Evolutionary conservation across 2,113 vertebrate species (phyloP), one percentile per base, ranked within the genome.

Genomic region (Macaca fascicularis): DNA sequence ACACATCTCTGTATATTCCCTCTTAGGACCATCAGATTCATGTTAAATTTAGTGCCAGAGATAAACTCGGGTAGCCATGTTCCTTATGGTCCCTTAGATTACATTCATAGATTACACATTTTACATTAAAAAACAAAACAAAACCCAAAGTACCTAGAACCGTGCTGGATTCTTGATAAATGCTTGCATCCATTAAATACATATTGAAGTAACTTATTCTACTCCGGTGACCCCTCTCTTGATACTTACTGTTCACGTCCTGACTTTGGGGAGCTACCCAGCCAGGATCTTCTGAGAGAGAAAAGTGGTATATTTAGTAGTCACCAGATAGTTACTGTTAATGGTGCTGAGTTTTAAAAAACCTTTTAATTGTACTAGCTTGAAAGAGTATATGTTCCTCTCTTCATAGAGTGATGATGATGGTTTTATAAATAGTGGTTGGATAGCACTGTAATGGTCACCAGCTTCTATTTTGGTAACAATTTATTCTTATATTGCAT

Each of bases 401-500:
- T 96, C 83, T 95, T 59, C 40, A 20, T 87, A 76, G 52, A 32
- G n/a, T 23, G 27, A n/a, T 82, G 91, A 72, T 55, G 69, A 90
- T 96, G 90, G 92, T 97, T 97, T 97, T 97, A 89, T 50, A 95
- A 98, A 70, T 90, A 90, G 14, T 8, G 32, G 59, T 91, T 98
- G 79, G 74, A 84, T 79, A 87, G 76, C 59, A 30, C 89, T 93
- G 20, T 97, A 90, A 45, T 45, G 40, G 38, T 61, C 94, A 88
- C 38, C 67, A 78, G 86, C 67, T 97, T 97, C 93, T 98, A 50
- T 97, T 98, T 87, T 97, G 81, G 91, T 94, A 95, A 87, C 79
- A 97, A 35, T 91, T 96, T 97, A 78, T 98, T 98, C 96, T 98
- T 97, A 32, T 95, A 96, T 82, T 40, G 83, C 69, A 84, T 91